A percentile compares a stretch with the other conserved stretches of the same genome.
These are phyloP conservation scores for Varecia variegata DNA, from an alignment of 2,797 vertebrate species.

Conservation along the genomic window DNA sequence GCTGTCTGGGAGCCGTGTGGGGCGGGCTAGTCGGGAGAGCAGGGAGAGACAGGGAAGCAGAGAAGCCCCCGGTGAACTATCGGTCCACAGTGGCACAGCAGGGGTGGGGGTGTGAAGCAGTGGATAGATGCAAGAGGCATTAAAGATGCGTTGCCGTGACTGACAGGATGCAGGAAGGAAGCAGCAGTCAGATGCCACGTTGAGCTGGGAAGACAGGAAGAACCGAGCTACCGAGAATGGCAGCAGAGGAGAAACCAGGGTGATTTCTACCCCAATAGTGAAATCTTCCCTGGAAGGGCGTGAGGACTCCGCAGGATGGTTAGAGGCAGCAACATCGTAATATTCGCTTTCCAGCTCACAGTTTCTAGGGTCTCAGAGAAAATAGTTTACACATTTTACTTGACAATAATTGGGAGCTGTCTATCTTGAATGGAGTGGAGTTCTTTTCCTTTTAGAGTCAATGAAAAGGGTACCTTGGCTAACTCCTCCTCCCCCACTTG, in stretches of 20 bases:
- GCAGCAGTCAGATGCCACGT: not conserved
- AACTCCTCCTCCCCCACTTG: not conserved
- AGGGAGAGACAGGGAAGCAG: not conserved
- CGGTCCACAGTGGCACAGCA: not conserved
- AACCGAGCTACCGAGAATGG: accelerated
- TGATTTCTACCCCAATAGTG: accelerated
- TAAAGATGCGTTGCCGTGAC: not conserved
- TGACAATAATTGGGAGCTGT: not conserved
- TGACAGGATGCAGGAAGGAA: not conserved
- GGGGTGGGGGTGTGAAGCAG: not conserved
- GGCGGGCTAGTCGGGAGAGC: not conserved
- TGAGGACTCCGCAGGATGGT: too few species aligned
- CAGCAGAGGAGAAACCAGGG: not conserved
- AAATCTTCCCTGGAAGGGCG: not conserved
- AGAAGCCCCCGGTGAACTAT: not conserved
- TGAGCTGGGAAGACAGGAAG: not conserved
- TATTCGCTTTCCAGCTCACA: not conserved
- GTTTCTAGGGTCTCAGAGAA: not conserved
- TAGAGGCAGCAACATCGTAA: not conserved
- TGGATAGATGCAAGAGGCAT: too few species aligned
- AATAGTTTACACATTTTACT: not conserved
- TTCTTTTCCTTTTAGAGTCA: not conserved
- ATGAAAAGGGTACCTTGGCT: not conserved
- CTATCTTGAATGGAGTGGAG: not conserved
- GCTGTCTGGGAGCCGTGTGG: not conserved